Conservation (phyloP, 1,140 invertebrate species). For the Piezodorus guildinii region DNA sequence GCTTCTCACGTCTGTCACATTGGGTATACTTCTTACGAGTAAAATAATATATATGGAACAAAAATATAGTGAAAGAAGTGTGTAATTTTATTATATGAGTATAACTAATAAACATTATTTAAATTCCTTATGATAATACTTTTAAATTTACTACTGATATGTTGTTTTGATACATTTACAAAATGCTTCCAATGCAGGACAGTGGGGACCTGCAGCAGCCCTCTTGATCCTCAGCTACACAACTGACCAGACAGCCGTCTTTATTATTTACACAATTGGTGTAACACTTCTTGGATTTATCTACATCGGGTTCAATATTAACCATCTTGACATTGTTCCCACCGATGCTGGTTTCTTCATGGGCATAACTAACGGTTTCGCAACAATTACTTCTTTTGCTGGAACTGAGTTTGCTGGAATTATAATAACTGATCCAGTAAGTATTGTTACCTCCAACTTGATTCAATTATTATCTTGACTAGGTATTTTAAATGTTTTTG, state of each 20-base stretch:
- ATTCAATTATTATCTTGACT: not conserved
- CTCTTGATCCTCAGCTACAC: conserved; percentile 50
- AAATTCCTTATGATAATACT: no score
- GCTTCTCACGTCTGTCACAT: no score
- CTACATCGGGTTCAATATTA: conserved; percentile 42
- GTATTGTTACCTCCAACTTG: not conserved
- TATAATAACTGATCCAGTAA: conserved; percentile 36
- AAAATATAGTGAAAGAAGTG: no score
- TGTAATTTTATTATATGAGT: no score
- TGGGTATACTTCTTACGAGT: no score
- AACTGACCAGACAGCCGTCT: conserved; percentile 44
- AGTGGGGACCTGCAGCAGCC: conserved; percentile 36
- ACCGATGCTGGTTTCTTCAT: conserved; percentile 57
- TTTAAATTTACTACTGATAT: no score
- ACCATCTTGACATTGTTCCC: conserved; percentile 60
- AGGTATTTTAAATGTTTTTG: not conserved
- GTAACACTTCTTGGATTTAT: conserved; percentile 48
- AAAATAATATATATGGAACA: no score
- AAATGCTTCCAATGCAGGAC: conserved; percentile 4
- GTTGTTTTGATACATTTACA: no score
- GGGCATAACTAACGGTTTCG: conserved; percentile 63
- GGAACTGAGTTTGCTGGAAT: conserved; percentile 47
- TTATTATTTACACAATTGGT: conserved; percentile 34
- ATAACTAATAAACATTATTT: no score
- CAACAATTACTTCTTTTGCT: conserved; percentile 57